Base-by-base conservation (phyloP, 2,888 invertebrate species). In the Unio delphinus region DNA sequence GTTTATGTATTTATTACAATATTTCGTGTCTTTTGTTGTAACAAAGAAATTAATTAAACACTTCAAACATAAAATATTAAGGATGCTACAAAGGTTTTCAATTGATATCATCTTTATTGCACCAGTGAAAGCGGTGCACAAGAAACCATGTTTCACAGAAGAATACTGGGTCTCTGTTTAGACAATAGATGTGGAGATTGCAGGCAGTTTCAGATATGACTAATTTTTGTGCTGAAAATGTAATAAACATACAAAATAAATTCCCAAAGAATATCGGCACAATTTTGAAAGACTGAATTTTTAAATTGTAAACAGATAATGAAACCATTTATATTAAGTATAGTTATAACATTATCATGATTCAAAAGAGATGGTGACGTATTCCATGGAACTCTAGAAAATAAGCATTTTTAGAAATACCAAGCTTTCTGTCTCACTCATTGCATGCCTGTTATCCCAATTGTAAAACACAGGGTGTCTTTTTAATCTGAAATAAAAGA, bases 121-220 rank as follows among this genome's bases (percentile, higher is more conserved):
- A 26, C 66, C 70, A 70, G 54, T 70, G 70, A n/a, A 70, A 70
- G 45, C 70, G 55, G 55, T 70, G 67, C 20, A 70, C 63, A 61
- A 70, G 26, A 70, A 70, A 70, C 70, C 70, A 70, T 20, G 66
- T 30, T 45, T 70, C 67, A 34, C 63, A 11, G 59, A 70, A 70
- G 67, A 70, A 70, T 26, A 59, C 55, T 34, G 70, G 62, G 58
- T 66, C 70, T 67, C 70, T 55, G 70, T 70, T 70, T 58, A 70
- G 63, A 62, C 66, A 66, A 54, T 67, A 70, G 26, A 63, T 70
- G 59, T 70, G 67, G 18, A 70, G 59, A 58, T 70, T 70, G 59
- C 70, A 70, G 8, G 67, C 70, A 67, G 67, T 70, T 55, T 70
- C 67, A 67, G 67, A 70, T 30, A 70, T 54, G n/a, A 70, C 55